Conservation (phyloP, 2,888 invertebrate species). For the Ptychoptera albimana region DNA sequence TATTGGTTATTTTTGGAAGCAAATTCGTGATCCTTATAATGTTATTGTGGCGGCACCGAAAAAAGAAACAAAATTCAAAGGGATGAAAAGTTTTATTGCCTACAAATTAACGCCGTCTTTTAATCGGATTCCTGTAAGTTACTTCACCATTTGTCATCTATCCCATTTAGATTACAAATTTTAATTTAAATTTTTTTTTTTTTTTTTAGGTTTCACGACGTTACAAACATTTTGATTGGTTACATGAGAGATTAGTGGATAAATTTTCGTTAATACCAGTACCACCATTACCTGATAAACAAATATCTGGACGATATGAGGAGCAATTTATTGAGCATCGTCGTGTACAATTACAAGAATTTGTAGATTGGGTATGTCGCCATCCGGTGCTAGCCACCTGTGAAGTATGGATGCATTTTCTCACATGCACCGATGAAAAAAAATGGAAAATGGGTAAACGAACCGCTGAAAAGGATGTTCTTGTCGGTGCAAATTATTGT, state of each 20-base stretch:
- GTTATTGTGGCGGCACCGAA: conserved; percentile 89
- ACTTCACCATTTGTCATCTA: not conserved
- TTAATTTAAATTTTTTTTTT: not conserved
- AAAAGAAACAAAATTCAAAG: conserved; percentile 94
- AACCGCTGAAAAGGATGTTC: conserved; percentile 85
- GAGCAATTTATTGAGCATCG: conserved; percentile 93
- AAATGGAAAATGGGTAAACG: conserved; percentile 95
- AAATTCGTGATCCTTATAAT: conserved; percentile 53
- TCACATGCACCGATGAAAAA: conserved; percentile 94
- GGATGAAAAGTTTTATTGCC: conserved; percentile 92
- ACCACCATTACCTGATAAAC: conserved; percentile 95
- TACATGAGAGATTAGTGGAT: conserved; percentile 82
- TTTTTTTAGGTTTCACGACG: conserved; percentile 47
- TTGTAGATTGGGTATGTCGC: conserved; percentile 90
- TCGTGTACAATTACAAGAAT: conserved; percentile 84
- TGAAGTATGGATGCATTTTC: conserved; percentile 92
- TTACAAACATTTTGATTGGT: conserved; percentile 99
- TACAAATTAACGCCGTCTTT: conserved; percentile 93
- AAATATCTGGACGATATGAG: conserved; percentile 92
- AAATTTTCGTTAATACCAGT: conserved; percentile 92
- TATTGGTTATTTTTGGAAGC: conserved; percentile 62
- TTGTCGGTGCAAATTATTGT: conserved; percentile 81
- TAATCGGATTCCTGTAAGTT: conserved; percentile 72
- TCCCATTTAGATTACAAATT: not conserved
- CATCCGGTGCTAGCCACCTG: conserved; percentile 88